phyloP scores from a whole-genome alignment of 2,113 vertebrate genomes.

The Dasyornis broadbenti region DNA sequence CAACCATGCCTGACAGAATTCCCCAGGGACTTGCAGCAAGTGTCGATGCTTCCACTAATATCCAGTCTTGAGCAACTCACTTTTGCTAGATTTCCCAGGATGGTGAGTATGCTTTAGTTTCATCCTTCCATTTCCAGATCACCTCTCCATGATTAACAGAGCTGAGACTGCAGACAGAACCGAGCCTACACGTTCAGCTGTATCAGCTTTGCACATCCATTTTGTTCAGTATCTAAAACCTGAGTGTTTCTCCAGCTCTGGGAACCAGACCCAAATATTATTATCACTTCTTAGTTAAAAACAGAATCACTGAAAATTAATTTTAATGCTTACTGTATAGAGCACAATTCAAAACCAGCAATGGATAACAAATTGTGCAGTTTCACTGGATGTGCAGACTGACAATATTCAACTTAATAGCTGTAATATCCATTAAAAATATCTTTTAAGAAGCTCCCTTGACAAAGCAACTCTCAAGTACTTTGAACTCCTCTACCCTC shows the following conservation, averaged over 20 bases:
- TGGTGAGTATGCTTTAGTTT: background rate
- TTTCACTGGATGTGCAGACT: background rate
- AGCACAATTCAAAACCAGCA: background rate
- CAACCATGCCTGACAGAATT: conserved; percentile 5
- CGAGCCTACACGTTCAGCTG: background rate
- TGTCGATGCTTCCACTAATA: conserved; percentile 10
- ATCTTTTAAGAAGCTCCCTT: background rate
- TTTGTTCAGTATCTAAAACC: background rate
- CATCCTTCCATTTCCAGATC: conserved; percentile 26
- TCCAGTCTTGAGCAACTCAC: conserved; percentile 17
- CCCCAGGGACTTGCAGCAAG: background rate
- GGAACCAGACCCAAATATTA: background rate
- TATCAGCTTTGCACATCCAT: background rate
- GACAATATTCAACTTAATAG: background rate
- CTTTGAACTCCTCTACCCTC: background rate
- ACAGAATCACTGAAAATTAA: background rate
- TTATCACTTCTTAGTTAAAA: background rate
- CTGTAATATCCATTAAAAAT: background rate
- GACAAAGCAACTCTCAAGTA: background rate
- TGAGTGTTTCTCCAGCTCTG: background rate
- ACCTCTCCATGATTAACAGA: conserved; percentile 18
- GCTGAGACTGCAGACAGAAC: background rate
- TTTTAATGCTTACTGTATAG: background rate
- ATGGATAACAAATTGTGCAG: background rate
- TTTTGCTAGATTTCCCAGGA: conserved; percentile 54